Evolutionary conservation across 2,113 vertebrate genomes (phyloP), one percentile per base, ranked within the genome.

Genomic region (Chaetorhynchus papuensis): DNA sequence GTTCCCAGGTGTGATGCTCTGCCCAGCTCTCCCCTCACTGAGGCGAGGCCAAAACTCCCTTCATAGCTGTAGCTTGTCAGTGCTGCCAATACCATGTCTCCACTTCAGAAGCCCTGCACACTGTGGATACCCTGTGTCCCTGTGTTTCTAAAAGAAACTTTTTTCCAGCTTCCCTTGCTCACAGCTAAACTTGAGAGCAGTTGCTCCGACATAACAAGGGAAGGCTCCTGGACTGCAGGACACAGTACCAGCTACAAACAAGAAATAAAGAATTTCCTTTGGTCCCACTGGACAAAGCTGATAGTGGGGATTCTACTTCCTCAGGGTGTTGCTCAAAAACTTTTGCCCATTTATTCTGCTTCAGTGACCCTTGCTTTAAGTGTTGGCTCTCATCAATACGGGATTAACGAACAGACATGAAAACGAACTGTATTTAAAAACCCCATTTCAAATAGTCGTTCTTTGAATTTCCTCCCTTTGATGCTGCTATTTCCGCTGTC

Each of bases 51-150:
- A 64, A 64, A 57, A 50, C 10, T 63, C 26, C 35, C 9, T 63
- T 26, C 19, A 4, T 1, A 47, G 53, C 1, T 60, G 57, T 9
- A 35, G 16, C 44, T 60, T 18, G 3, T 39, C 26, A 75, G 42
- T 4, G 2, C n/a, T 61, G 42, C 54, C 65, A 78, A 3, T 5
- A 21, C 3, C 11, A 4, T 0, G 2, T 30, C 16, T 47, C 27
- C 24, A 7, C 20, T 42, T 70, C 13, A 7, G 20, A 80, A 80
- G 52, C 8, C 19, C 28, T 35, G 9, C 1, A 2, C 28, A 24
- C 4, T 1, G 2, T 30, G 22, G 41, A 49, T 50, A 69, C 26
- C 24, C n/a, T 19, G 21, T 8, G 18, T 64, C 26, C 24, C n/a
- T 19, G 21, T 8, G 18, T 64, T 94, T 87, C 30, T 37, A 35